Evolutionary conservation across 1,140 invertebrate species (phyloP).

Genomic region (Cataglyphis hispanica): DNA sequence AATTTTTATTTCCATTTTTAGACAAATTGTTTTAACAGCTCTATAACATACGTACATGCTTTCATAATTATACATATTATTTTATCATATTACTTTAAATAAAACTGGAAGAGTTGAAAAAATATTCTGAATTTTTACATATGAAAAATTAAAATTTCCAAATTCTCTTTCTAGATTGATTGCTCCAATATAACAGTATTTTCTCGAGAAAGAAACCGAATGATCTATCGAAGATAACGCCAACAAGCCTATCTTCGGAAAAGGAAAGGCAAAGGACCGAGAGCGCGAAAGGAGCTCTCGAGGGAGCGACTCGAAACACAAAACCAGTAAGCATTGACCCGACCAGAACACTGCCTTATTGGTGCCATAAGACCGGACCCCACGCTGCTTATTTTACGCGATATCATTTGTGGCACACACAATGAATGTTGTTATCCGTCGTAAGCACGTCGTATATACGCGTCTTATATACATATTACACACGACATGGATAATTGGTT

Average conservation of each 20-base stretch:
- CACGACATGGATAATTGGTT: slow-evolving; percentile 72
- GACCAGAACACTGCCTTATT: slow-evolving; percentile 83
- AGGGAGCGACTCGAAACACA: slow-evolving; percentile 78
- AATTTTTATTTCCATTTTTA: background rate
- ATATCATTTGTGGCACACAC: slow-evolving; percentile 65
- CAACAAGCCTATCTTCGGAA: slow-evolving; percentile 11
- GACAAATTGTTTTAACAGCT: background rate
- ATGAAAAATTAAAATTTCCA: background rate
- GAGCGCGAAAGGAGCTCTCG: slow-evolving; percentile 19
- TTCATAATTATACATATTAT: background rate
- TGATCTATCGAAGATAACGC: background rate
- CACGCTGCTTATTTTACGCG: slow-evolving; percentile 81
- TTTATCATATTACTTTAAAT: background rate
- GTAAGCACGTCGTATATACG: slow-evolving; percentile 25
- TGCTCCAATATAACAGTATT: background rate
- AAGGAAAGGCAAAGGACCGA: slow-evolving; percentile 27
- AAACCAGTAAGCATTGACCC: slow-evolving; percentile 85
- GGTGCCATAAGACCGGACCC: slow-evolving; percentile 74
- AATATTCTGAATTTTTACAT: background rate
- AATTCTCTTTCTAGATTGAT: background rate
- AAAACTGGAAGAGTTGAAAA: background rate
- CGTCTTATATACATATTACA: slow-evolving; percentile 67
- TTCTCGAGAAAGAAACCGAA: background rate
- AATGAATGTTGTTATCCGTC: slow-evolving; percentile 56
- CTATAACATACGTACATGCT: background rate